phyloP scores from a whole-genome alignment of 2,888 invertebrate genomes.

The Nipponacmea schrenckii region DNA sequence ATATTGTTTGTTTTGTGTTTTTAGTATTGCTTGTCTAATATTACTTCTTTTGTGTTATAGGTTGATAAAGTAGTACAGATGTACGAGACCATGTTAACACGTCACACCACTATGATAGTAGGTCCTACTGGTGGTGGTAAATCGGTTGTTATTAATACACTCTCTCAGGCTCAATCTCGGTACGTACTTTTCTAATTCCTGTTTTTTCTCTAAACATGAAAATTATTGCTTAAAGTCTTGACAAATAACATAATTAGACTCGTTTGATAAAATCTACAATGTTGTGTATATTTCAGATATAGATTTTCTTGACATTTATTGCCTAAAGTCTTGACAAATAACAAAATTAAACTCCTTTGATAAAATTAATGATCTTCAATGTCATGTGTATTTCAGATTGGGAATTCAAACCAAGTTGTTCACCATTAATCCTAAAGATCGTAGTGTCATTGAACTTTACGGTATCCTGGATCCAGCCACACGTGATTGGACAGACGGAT shows the following conservation, averaged over 20 bases:
- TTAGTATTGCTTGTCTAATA: no score
- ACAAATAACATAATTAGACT: neutral
- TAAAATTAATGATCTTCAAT: no score
- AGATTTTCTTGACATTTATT: neutral
- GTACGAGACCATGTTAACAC: constrained; percentile 94
- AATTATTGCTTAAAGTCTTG: neutral
- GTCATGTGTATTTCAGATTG: constrained; percentile 68
- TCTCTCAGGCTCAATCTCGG: constrained; percentile 81
- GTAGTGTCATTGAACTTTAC: constrained; percentile 88
- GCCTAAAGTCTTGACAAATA: neutral
- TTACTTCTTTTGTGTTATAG: constrained; percentile 67
- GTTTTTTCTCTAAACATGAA: neutral
- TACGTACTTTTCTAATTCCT: constrained; percentile 30
- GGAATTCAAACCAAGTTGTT: constrained; percentile 83
- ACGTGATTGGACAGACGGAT: constrained; percentile 92
- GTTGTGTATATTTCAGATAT: constrained; percentile 55
- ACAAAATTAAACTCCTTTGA: no score
- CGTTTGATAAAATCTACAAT: no score
- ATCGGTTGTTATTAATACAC: constrained; percentile 82
- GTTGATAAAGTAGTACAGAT: constrained; percentile 89
- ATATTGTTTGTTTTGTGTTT: no score
- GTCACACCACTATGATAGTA: constrained; percentile 90
- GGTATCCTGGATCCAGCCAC: constrained; percentile 87
- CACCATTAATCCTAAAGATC: constrained; percentile 88
- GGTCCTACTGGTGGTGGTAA: constrained; percentile 95